Evolutionary conservation across 2,888 invertebrate genomes (phyloP).

Genomic region (Caenorhabditis sinica): DNA sequence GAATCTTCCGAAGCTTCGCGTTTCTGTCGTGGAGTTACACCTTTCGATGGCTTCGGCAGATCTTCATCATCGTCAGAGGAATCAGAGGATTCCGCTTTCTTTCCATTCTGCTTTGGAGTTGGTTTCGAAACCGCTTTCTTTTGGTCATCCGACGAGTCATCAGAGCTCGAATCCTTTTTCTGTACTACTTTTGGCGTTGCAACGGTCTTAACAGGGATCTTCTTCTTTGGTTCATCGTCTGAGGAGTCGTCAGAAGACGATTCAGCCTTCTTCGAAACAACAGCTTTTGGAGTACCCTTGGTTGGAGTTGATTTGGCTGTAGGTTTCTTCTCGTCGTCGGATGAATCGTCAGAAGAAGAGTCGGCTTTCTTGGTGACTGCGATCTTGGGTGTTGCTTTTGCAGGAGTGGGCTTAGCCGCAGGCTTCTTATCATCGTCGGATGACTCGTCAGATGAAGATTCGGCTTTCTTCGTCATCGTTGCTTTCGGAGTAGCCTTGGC

Average conservation of each 20-base stretch:
- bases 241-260: conserved; percentile 56
- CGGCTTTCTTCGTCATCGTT: conserved; percentile 25
- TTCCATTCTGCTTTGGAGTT: conserved; percentile 45
- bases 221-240: conserved; percentile 70
- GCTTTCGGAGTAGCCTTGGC: conserved; percentile 33
- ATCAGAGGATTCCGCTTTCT: conserved; percentile 59
- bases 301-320: conserved; percentile 41
- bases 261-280: conserved; percentile 49
- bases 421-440: conserved; percentile 62
- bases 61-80: conserved; percentile 67
- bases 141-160: conserved; percentile 46
- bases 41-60: conserved; percentile 47
- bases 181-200: conserved; percentile 30
- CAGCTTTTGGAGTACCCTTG: conserved; percentile 31
- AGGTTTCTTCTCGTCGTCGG: conserved; percentile 54
- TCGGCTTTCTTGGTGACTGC: conserved; percentile 52
- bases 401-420: conserved; percentile 55
- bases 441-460: conserved; percentile 8
- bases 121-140: conserved; percentile 59
- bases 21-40: conserved; percentile 18
- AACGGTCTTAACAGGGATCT: conserved; percentile 39
- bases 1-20: conserved; percentile 58
- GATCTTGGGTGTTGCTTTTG: conserved; percentile 56
- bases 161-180: conserved; percentile 1
- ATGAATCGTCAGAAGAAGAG: conserved; percentile 61